Percentiles rank a stretch among this genome's conserved stretches.
Evolutionary conservation across 2,888 invertebrate genomes (phyloP).

Genomic region (Branchellion lobata): DNA sequence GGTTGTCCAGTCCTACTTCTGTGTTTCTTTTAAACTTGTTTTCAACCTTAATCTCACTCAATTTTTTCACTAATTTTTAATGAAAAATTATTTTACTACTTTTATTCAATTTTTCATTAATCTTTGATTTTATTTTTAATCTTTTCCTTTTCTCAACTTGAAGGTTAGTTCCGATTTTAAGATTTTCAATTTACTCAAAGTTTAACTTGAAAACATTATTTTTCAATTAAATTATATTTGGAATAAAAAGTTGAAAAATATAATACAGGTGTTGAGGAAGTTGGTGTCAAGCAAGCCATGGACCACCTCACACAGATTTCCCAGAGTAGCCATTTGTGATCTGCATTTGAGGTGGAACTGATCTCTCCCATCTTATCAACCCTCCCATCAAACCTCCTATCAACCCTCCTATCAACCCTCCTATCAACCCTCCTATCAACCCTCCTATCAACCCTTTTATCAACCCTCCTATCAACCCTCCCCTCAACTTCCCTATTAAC

Average conservation of each 20-base stretch:
- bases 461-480: background rate
- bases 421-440: background rate
- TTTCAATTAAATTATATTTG: too few relatives aligned
- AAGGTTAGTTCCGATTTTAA: too few relatives aligned
- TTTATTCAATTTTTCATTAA: background rate
- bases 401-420: background rate
- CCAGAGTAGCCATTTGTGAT: constrained; percentile 47
- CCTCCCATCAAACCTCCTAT: background rate
- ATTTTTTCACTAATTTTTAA: background rate
- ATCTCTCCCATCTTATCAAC: too few relatives aligned
- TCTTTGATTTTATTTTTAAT: background rate
- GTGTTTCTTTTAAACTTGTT: background rate
- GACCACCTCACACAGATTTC: constrained; percentile 48
- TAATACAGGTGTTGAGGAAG: constrained; percentile 42
- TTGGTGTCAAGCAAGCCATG: constrained; percentile 36
- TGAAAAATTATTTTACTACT: background rate
- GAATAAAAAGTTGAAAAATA: too few relatives aligned
- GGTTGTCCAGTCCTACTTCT: background rate
- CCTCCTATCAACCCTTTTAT: background rate
- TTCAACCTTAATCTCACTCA: background rate
- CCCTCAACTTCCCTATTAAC: background rate
- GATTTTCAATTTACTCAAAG: too few relatives aligned
- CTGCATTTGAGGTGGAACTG: constrained; percentile 45
- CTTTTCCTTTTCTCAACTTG: background rate
- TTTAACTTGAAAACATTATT: too few relatives aligned